Evolutionary conservation across 2,888 invertebrate species (phyloP).

Genomic region (Myathropa florea): DNA sequence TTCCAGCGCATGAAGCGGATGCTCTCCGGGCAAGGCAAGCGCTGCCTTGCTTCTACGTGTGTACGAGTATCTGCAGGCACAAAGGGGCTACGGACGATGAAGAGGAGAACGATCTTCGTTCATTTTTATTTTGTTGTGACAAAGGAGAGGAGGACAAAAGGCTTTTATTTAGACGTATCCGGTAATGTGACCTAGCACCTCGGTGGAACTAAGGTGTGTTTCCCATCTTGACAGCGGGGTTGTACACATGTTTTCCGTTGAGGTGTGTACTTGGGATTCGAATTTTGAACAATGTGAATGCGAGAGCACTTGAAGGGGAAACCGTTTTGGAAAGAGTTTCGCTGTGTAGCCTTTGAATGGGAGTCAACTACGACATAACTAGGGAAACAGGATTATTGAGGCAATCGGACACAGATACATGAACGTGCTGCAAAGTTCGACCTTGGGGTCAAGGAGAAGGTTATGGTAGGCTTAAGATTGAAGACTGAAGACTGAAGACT

Average conservation of each 20-base stretch:
- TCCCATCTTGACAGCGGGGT: conserved; percentile 14
- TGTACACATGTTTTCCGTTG: conserved; percentile 17
- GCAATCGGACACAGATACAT: no score
- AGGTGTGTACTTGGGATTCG: conserved; percentile 1
- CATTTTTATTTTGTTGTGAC: not conserved
- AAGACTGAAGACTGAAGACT: not conserved
- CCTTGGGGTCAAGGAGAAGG: no score
- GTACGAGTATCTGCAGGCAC: not conserved
- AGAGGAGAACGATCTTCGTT: conserved; percentile 11
- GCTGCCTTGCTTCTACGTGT: conserved; percentile 30
- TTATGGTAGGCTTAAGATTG: no score
- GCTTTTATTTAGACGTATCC: conserved; percentile 68
- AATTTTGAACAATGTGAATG: not conserved
- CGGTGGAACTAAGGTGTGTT: conserved; percentile 63
- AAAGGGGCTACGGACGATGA: not conserved
- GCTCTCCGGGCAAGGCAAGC: conserved; percentile 1
- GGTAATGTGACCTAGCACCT: conserved; percentile 70
- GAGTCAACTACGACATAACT: no score
- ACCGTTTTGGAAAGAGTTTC: not conserved
- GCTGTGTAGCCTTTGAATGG: not conserved
- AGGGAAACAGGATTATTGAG: no score
- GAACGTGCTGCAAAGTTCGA: no score
- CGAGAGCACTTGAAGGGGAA: not conserved
- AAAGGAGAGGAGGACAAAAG: conserved; percentile 62
- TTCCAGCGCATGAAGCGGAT: conserved; percentile 55